These are phyloP conservation scores for Palythoa caribaeorum DNA, from an alignment of 92 coral and sea anemone genomes.

Conservation along the genomic window DNA sequence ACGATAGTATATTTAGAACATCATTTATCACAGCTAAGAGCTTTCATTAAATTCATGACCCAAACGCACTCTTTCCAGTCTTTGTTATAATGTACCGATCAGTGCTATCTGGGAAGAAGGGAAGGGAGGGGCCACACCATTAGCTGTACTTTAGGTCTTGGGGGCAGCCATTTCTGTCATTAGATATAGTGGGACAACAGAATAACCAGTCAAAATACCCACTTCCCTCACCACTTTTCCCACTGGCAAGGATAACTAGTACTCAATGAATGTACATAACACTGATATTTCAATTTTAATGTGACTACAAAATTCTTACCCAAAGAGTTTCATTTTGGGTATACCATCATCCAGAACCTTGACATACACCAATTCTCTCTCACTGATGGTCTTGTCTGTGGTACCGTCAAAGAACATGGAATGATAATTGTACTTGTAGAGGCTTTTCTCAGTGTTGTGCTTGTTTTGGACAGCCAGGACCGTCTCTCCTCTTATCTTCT, in stretches of 20 bases:
- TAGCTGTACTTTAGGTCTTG: conserved; percentile 1
- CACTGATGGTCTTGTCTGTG: conserved; percentile 28
- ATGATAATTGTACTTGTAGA: conserved; percentile 16
- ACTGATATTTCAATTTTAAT: conserved; percentile 11
- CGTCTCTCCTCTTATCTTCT: conserved; percentile 60
- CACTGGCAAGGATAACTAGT: conserved; percentile 8
- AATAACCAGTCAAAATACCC: conserved; percentile 7
- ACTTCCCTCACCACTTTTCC: background rate
- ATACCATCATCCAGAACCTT: conserved; percentile 37
- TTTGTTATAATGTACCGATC: conserved; percentile 10
- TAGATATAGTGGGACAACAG: conserved; percentile 8
- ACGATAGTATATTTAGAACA: background rate
- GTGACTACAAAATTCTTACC: conserved; percentile 23
- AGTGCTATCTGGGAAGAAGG: conserved; percentile 1
- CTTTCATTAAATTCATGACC: conserved; percentile 1
- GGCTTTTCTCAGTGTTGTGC: conserved; percentile 19
- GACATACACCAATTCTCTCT: conserved; percentile 17
- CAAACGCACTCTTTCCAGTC: conserved; percentile 7
- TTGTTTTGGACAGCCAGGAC: conserved; percentile 37
- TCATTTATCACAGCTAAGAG: background rate
- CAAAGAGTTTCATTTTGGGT: conserved; percentile 24
- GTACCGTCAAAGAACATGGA: conserved; percentile 32
- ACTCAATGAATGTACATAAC: conserved; percentile 3
- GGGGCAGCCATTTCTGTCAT: conserved; percentile 1
- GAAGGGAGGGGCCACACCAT: conserved; percentile 12